Evolutionary conservation across 2,797 vertebrate genomes (phyloP).

Genomic region (Neomorphus geoffroyi): DNA sequence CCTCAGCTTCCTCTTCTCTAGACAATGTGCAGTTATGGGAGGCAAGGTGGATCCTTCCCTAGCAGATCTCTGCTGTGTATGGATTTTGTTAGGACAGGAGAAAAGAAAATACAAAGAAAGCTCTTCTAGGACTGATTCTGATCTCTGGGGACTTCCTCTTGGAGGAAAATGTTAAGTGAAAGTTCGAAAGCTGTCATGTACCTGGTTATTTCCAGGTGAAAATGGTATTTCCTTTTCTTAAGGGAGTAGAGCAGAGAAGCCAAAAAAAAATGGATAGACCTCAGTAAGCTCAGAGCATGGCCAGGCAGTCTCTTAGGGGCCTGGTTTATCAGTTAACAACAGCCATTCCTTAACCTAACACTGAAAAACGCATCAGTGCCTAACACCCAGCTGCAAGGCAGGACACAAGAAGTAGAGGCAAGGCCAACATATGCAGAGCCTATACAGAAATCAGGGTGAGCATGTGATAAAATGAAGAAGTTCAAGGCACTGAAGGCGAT

Average conservation of each 20-base stretch:
- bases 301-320: background rate
- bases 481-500: background rate
- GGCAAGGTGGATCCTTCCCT: background rate
- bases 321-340: background rate
- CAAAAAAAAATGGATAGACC: background rate
- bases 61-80: background rate
- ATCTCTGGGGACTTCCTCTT: background rate
- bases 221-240: background rate
- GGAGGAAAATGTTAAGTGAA: background rate
- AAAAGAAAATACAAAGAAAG: background rate
- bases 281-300: background rate
- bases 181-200: background rate
- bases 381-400: background rate
- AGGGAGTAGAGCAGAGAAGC: background rate
- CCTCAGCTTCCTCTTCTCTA: too few species aligned
- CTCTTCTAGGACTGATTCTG: background rate
- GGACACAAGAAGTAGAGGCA: background rate
- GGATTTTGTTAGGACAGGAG: background rate
- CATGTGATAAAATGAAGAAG: background rate
- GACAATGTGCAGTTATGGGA: background rate
- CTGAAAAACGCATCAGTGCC: accelerated
- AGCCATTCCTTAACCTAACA: background rate
- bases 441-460: background rate
- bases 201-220: background rate
- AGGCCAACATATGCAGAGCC: background rate